These are phyloP conservation scores for Hyphantria cunea DNA, from an alignment of 1,140 invertebrate genomes.

Conservation along the genomic window DNA sequence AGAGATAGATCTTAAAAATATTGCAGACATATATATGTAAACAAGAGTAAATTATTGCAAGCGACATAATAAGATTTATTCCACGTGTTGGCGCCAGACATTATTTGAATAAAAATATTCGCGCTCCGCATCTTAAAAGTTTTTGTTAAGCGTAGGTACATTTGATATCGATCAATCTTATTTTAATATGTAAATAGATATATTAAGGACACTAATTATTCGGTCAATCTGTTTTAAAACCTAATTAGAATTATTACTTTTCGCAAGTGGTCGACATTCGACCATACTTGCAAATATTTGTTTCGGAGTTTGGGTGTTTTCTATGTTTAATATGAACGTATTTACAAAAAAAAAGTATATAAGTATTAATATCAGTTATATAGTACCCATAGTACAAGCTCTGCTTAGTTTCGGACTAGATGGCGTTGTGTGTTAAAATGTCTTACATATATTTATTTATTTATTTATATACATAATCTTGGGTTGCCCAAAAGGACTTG, in stretches of 20 bases:
- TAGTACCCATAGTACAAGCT: too few relatives aligned
- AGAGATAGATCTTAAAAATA: constrained; percentile 5
- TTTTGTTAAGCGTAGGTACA: constrained; percentile 39
- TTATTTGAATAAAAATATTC: constrained; percentile 39
- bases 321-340: too few relatives aligned
- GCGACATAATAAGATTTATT: background rate
- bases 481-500: too few relatives aligned
- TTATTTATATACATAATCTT: too few relatives aligned
- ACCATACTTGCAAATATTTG: background rate
- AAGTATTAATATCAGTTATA: too few relatives aligned
- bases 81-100: constrained; percentile 48
- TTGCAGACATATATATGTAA: constrained; percentile 14
- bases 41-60: constrained; percentile 20
- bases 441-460: too few relatives aligned
- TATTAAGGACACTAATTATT: background rate
- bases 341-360: too few relatives aligned
- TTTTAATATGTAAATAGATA: too few relatives aligned
- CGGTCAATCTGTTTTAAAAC: background rate
- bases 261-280: too few relatives aligned
- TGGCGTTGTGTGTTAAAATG: too few relatives aligned
- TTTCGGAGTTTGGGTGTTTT: too few relatives aligned
- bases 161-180: constrained; percentile 9
- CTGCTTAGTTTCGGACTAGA: too few relatives aligned
- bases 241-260: background rate
- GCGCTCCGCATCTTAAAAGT: constrained; percentile 35